Conservation (phyloP, 2,888 invertebrate genomes). For the Lasioglossum morio region DNA sequence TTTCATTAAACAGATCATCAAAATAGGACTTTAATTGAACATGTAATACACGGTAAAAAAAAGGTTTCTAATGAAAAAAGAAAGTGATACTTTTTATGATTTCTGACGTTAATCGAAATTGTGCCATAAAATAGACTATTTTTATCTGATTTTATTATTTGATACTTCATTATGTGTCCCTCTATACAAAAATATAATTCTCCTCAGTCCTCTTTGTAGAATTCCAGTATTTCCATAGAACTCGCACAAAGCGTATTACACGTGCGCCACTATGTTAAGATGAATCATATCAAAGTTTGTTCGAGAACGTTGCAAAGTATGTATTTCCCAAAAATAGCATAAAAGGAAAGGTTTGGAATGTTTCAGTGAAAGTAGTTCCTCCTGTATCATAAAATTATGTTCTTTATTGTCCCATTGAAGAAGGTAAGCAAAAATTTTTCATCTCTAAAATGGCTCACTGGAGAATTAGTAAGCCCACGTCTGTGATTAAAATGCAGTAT, state of each 20-base stretch:
- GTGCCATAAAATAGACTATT: not conserved
- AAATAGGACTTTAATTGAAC: not conserved
- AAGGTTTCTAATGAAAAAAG: not conserved
- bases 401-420: conserved; percentile 81
- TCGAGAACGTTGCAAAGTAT: conserved; percentile 34
- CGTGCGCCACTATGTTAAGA: conserved; percentile 15
- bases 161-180: not conserved
- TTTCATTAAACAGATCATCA: not conserved
- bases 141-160: not conserved
- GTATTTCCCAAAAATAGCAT: conserved; percentile 30
- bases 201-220: not conserved
- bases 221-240: conserved; percentile 3
- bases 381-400: conserved; percentile 72
- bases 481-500: conserved; percentile 60
- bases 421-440: conserved; percentile 75
- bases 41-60: not conserved
- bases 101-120: not conserved
- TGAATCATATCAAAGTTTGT: conserved; percentile 34
- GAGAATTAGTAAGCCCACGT: conserved; percentile 55
- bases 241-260: conserved; percentile 14
- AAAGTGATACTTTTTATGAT: not conserved
- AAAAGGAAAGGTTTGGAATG: conserved; percentile 63
- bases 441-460: conserved; percentile 71
- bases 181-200: conserved; percentile 10
- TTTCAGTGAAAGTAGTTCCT: conserved; percentile 59